These are phyloP conservation scores for Cyanocitta stelleri DNA, from an alignment of 2,113 vertebrate species.

Conservation along the genomic window DNA sequence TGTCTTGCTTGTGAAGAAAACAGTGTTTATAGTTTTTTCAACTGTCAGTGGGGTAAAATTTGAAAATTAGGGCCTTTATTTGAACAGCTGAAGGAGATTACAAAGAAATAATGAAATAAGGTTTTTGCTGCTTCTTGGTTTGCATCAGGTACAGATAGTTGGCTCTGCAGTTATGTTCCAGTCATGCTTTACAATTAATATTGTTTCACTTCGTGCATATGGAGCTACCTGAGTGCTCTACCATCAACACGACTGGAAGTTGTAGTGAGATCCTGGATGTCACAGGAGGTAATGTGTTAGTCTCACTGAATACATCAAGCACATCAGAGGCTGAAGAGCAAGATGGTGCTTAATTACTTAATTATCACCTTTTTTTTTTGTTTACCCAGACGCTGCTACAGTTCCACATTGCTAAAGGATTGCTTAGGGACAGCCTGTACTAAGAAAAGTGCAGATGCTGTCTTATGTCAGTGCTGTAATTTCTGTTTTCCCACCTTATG, in stretches of 20 bases:
- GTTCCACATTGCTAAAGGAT: background rate
- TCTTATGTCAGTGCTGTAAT: background rate
- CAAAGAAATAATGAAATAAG: background rate
- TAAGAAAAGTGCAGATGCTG: background rate
- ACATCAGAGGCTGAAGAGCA: background rate
- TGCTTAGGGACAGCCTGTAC: background rate
- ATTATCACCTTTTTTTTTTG: background rate
- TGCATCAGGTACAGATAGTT: background rate
- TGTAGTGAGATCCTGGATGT: background rate
- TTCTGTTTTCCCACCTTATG: background rate
- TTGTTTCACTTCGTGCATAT: background rate
- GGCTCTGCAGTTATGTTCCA: background rate
- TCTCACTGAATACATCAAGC: background rate
- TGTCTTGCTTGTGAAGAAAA: background rate
- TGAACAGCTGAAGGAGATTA: background rate
- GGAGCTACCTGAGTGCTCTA: background rate
- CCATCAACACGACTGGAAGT: background rate
- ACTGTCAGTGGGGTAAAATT: background rate
- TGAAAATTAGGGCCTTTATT: background rate
- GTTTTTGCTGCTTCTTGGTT: background rate
- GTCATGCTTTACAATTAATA: background rate
- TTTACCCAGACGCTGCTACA: background rate
- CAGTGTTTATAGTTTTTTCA: background rate
- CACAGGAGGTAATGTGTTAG: background rate
- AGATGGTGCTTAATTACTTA: constrained; percentile 34